Evolutionary conservation across 1,140 invertebrate genomes (phyloP), one percentile per base, ranked within the genome.

Genomic region (Nymphalis io): DNA sequence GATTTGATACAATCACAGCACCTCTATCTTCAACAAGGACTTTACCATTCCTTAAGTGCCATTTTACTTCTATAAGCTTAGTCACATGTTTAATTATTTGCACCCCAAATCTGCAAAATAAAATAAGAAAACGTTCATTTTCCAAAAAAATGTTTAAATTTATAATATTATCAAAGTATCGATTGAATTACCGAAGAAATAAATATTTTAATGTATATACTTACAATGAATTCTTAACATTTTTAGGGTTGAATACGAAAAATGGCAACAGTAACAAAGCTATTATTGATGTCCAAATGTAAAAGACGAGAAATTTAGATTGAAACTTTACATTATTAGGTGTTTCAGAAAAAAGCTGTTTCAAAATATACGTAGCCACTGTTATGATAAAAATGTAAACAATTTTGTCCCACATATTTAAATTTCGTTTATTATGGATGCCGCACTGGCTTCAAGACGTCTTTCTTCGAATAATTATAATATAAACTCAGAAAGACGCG

Each of bases 1-100:
- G 97, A 90, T 98, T 98, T 11, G 95, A 95, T 16, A 98, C 95
- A 67, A 98, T 94, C 39, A 98, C 94, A 83, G 94, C 96, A 33
- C 96, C 94, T 74, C 94, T 92, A 72, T 98, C 95, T 81, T 96
- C 95, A 63, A 94, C 94, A 69, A 98, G 90, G 78, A 96, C 93
- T 89, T 96, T 95, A 40, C 93, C 93, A 73, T 96, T 96, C 79
- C 95, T 92, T 12, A 98, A 84, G 76, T 96, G 94, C 96, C 96
- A 97, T 83, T 95, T 93, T 15, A 98, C 83, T 38, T 97, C 96
- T 65, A 98, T 93, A 12, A 98, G 81, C 72, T 93, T 93, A 15
- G 95, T 95, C 1, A 96, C 92, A 77, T 94, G 93, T 68, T 90
- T 92, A 61, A 92, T 76, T 68, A 92, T 82, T 60, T 86, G 83